phyloP scores from a whole-genome alignment of 2,888 invertebrate species.

The Dryobota labecula region DNA sequence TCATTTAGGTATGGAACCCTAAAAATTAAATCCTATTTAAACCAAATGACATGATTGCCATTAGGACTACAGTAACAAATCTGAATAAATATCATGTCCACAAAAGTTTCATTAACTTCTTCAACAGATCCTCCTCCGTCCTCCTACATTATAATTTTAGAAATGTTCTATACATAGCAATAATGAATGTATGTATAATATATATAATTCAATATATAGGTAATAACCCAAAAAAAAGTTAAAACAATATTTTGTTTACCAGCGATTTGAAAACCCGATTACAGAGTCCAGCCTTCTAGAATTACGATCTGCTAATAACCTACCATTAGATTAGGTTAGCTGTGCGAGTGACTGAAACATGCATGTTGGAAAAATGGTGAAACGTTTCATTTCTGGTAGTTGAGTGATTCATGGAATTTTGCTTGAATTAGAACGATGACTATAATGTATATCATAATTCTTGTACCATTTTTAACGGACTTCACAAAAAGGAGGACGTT shows the following conservation, averaged over 20 bases:
- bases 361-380: constrained; percentile 24
- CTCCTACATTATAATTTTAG: background rate
- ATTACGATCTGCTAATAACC: constrained; percentile 62
- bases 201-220: background rate
- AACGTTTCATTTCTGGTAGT: constrained; percentile 1
- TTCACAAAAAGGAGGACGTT: too few species aligned
- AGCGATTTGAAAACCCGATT: constrained; percentile 66
- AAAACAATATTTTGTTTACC: constrained; percentile 39
- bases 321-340: constrained; percentile 40
- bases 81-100: too few species aligned
- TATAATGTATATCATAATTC: background rate
- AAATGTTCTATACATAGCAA: background rate
- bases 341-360: constrained; percentile 14
- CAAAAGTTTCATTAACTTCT: too few species aligned
- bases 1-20: too few species aligned
- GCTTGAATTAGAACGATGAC: background rate
- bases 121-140: too few species aligned
- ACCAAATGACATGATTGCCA: too few species aligned
- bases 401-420: background rate
- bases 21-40: too few species aligned
- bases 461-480: too few species aligned
- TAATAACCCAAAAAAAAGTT: background rate
- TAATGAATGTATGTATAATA: background rate
- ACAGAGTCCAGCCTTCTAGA: constrained; percentile 55
- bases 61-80: too few species aligned